Conservation (phyloP, 2,888 invertebrate genomes). For the Glyphotaelius pellucidus region DNA sequence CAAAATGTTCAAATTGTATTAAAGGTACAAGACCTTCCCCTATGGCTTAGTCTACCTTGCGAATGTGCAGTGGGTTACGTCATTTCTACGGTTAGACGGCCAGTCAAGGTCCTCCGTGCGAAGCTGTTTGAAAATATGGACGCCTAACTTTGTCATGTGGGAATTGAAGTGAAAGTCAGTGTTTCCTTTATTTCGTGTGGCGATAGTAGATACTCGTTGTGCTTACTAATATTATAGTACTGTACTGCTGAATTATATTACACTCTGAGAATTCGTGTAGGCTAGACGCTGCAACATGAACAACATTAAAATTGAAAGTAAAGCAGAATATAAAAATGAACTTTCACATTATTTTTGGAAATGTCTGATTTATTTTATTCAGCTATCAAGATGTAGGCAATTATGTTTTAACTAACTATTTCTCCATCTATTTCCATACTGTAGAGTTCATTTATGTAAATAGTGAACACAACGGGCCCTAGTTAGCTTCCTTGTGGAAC, state of each 20-base stretch:
- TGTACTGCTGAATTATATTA: background rate
- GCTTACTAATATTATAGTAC: background rate
- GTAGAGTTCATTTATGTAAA: too few relatives aligned
- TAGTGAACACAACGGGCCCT: too few relatives aligned
- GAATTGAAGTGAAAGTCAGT: background rate
- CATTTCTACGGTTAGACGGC: background rate
- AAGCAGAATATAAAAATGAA: too few relatives aligned
- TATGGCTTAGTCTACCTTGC: background rate
- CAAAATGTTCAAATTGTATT: too few relatives aligned
- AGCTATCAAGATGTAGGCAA: too few relatives aligned
- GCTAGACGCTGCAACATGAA: background rate
- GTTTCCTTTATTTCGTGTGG: background rate
- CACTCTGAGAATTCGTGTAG: background rate
- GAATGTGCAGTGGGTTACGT: background rate
- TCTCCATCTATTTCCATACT: too few relatives aligned
- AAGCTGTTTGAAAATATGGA: background rate
- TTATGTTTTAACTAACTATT: too few relatives aligned
- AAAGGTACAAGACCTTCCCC: too few relatives aligned
- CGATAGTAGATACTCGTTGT: background rate
- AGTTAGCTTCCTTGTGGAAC: too few relatives aligned
- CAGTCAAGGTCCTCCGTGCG: background rate
- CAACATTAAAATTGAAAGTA: too few relatives aligned
- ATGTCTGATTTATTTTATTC: too few relatives aligned
- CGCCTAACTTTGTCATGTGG: background rate
- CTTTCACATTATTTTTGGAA: too few relatives aligned